These are phyloP conservation scores for Microplitis demolitor DNA, from an alignment of 1,140 invertebrate genomes.

Conservation along the genomic window DNA sequence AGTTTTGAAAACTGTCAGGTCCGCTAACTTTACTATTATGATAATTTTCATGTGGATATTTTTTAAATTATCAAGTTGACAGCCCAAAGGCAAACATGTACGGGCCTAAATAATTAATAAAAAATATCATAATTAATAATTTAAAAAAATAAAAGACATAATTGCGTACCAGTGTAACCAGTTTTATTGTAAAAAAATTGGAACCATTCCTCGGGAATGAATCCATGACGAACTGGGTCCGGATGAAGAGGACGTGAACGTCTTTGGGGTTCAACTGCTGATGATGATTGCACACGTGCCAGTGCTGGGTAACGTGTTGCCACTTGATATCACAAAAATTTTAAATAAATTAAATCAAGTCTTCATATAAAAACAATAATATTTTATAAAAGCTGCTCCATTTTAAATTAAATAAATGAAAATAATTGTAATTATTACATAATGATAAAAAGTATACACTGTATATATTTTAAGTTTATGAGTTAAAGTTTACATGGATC, in stretches of 20 bases:
- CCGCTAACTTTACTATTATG: too few species aligned
- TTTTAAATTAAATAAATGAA: background rate
- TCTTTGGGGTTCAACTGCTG: slow-evolving; percentile 10
- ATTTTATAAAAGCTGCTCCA: too few species aligned
- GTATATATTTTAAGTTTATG: background rate
- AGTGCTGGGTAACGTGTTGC: slow-evolving; percentile 19
- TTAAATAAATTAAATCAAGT: too few species aligned
- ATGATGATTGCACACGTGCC: slow-evolving; percentile 19
- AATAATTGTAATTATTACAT: background rate
- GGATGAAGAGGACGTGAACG: slow-evolving; percentile 37
- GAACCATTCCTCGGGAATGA: slow-evolving; percentile 95
- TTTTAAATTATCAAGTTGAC: slow-evolving; percentile 64
- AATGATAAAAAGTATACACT: background rate
- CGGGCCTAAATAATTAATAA: slow-evolving; percentile 65
- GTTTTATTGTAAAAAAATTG: slow-evolving; percentile 92
- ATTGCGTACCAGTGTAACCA: slow-evolving; percentile 74
- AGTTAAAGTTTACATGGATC: background rate
- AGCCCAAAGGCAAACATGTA: slow-evolving; percentile 83
- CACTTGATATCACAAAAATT: background rate
- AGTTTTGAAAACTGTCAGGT: too few species aligned
- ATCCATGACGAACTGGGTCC: slow-evolving; percentile 77
- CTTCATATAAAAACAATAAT: too few species aligned
- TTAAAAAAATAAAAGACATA: background rate
- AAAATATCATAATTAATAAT: background rate
- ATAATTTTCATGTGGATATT: too few species aligned